Base-by-base conservation (phyloP, 92 coral and sea anemone species). In the Porites cylindrica region DNA sequence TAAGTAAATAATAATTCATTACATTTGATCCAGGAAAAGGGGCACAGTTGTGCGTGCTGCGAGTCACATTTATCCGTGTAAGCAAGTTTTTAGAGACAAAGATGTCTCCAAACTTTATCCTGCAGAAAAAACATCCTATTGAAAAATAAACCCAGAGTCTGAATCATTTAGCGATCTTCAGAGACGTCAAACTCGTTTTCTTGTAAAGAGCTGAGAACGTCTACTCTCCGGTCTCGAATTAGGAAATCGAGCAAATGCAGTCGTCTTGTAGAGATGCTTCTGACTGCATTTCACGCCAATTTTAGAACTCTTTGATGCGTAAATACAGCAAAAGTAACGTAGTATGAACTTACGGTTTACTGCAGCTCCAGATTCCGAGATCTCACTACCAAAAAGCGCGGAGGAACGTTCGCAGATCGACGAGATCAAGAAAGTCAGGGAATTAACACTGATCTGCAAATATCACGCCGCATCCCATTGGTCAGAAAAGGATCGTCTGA, bases 261-360 rank as follows among this genome's bases (percentile, higher is more conserved):
- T 56, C 61, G 61, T 6, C 26, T 68, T 68, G 38, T 14, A 21
- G 72, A 11, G 26, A 26, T 68, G 10, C 43, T 21, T 43, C 61
- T 56, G 8, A 56, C 11, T 53, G 21, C 23, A 53, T n/a, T 54
- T 76, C 24, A 65, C 3, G 13, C 2, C 10, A 58, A n/a, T 12
- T 6, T 6, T 21, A 9, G 14, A 32, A 70, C 21, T 9, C 18
- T 51, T 56, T 75, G 14, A 53, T 70, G 23, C 1, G 4, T 6
- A 20, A 56, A 3, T 38, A 82, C 20, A 26, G 12, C 58, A 56
- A 59, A 11, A 54, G 7, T 16, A 29, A 29, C 21, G 18, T 52
- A 10, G 70, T 26, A 70, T 26, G 7, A 5, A 82, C 86, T 82
- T 82, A 82, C 86, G 78, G 23, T 82, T 82, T 7, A 50, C 29